Base-by-base conservation (phyloP, 2,888 invertebrate genomes). In the Liopterus haemorrhoidalis region DNA sequence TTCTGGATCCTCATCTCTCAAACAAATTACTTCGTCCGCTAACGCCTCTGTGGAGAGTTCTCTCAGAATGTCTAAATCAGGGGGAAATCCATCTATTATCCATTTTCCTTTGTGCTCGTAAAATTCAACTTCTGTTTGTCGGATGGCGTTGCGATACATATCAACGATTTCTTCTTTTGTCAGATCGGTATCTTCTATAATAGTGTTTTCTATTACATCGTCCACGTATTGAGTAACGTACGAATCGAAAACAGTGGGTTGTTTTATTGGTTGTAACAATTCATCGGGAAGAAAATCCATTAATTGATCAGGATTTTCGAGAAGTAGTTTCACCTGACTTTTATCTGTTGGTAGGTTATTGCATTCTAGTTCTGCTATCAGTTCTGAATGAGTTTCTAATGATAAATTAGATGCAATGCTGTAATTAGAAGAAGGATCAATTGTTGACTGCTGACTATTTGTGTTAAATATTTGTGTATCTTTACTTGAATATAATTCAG, bases 51-150 rank as follows among this genome's bases (percentile, higher is more conserved):
- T 61, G 20, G 69, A 65, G 8, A 82, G 58, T 46, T 62, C 61
- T 33, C 59, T 60, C 69, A 80, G 72, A 55, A 71, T 65, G 49
- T 73, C 70, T 9, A 68, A 49, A 51, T 76, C 68, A 15, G 71
- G 59, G 16, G 73, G 70, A 61, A 79, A 72, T 1, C 72, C 78
- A 57, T 81, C 80, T 40, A 82, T 64, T 49, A 82, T 71, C 70
- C 75, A 82, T 53, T 75, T 76, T 14, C 73, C 72, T 57, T 44
- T 48, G 18, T 48, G 70, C 54, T 62, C 51, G 52, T 60, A 50
- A 46, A 60, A 56, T 48, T 64, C 53, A 18, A 58, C 56, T 54
- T 76, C 74, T 27, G 70, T 60, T 28, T 54, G 52, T 51, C 57
- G 59, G 37, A 78, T 62, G 5, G 61, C 54, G 24, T 58, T 64